Evolutionary conservation across 1,140 invertebrate genomes (phyloP), one percentile per base, ranked within the genome.

Genomic region (Drosophila simulans): DNA sequence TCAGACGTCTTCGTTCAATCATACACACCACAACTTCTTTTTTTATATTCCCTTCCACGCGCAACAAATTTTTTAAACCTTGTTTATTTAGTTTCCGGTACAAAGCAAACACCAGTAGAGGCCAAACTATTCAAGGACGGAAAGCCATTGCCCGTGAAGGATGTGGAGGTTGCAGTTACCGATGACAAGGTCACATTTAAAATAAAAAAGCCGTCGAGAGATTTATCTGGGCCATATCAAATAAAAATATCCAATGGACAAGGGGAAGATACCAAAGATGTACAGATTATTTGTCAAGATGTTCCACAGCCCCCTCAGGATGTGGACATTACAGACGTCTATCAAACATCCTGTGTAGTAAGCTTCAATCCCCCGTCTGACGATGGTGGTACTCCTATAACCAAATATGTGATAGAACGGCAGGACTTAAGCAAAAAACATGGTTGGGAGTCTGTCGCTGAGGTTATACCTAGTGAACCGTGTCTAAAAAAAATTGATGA

Each of bases 361-460:
- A 93, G 95, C 20, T 99, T 98, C 97, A 98, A 98, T 79, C 94
- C 95, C 58, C 97, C 98, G 0, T 95, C 96, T 83, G 98, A 99
- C 90, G 97, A 99, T 92, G 99, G 99, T 90, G 98, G 98, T 48
- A 93, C 96, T 53, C 97, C 97, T 3, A 95, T 99, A 48, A 94
- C 94, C 3, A 97, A 98, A 93, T 99, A 99, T 91, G 93, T 98
- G 12, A 95, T 99, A 78, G 99, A 99, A 93, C 95, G 98, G 92
- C 96, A 98, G 93, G 98, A 99, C 93, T 93, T 96, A 91, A 95
- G 96, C 93, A 93, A 97, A 73, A 96, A 98, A 94, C 94, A 96
- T 71, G 96, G 96, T 66, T 98, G 98, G 97, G 95, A 97, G 42
- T 96, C 95, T 75, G 95, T 98, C 56, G 96, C 95, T 59, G 95